Percentiles rank a stretch among this genome's conserved stretches.
Evolutionary conservation across 2,797 vertebrate species (phyloP).

Genomic region (Periparus ater): DNA sequence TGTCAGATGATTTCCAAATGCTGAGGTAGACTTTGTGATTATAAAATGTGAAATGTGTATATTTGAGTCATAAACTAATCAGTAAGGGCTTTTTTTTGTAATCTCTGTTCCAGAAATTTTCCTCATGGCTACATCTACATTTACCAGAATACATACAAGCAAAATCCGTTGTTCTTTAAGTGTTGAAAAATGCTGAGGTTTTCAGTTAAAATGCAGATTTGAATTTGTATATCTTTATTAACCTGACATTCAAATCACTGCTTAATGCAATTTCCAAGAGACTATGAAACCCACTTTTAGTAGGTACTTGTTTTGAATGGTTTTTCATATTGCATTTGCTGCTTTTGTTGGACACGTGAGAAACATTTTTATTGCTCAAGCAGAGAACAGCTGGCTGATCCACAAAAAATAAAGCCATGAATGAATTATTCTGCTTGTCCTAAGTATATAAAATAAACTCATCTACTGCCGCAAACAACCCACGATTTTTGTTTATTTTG

Average conservation of each 20-base stretch:
- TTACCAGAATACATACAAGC: not conserved
- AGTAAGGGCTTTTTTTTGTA: not conserved
- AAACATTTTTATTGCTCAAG: slow-evolving; percentile 5
- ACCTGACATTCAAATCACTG: not conserved
- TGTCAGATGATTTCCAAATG: slow-evolving; percentile 49
- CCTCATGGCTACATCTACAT: not conserved
- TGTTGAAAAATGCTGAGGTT: not conserved
- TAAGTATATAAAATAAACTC: not conserved
- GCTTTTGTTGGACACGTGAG: not conserved
- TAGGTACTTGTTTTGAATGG: not conserved
- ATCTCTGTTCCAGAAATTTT: not conserved
- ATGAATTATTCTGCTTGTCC: slow-evolving; percentile 11
- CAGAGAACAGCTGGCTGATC: not conserved
- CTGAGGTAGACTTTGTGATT: not conserved
- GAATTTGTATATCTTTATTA: not conserved
- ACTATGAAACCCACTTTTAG: not conserved
- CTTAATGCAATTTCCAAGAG: not conserved
- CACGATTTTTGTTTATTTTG: slow-evolving; percentile 18
- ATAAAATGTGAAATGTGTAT: slow-evolving; percentile 17
- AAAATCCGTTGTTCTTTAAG: not conserved
- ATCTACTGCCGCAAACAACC: not conserved
- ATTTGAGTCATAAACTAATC: slow-evolving; percentile 25
- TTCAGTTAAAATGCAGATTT: slow-evolving; percentile 1
- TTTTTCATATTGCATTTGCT: not conserved
- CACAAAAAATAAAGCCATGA: not conserved